These are phyloP conservation scores for Anthophora plumipes DNA, from an alignment of 2,888 invertebrate genomes.

Conservation along the genomic window DNA sequence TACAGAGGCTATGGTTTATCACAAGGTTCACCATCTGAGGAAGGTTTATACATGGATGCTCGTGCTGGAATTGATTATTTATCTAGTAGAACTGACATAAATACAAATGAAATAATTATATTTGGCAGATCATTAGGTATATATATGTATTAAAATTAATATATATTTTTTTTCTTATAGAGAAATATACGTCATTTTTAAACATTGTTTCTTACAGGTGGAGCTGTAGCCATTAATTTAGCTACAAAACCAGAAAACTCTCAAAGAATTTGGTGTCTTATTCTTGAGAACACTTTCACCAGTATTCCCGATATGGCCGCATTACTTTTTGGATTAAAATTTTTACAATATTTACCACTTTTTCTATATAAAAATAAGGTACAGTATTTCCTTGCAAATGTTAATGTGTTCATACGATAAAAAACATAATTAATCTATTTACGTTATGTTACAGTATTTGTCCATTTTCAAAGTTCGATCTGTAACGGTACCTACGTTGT, in stretches of 20 bases:
- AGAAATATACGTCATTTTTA: not conserved
- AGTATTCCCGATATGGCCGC: constrained; percentile 97
- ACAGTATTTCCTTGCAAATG: constrained; percentile 6
- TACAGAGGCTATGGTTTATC: constrained; percentile 98
- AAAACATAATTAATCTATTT: not conserved
- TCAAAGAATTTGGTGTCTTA: constrained; percentile 92
- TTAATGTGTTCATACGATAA: constrained; percentile 4
- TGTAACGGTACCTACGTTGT: constrained; percentile 91
- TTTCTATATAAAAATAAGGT: constrained; percentile 97
- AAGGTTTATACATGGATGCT: constrained; percentile 94
- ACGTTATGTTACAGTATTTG: constrained; percentile 88
- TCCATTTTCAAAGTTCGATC: constrained; percentile 91
- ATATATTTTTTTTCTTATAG: not conserved
- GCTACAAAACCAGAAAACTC: constrained; percentile 91
- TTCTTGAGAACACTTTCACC: constrained; percentile 98
- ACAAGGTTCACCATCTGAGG: constrained; percentile 94
- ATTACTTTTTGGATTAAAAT: constrained; percentile 90
- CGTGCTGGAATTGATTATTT: constrained; percentile 94
- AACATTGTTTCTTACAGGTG: constrained; percentile 87
- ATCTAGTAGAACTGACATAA: constrained; percentile 92
- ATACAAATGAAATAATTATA: constrained; percentile 93
- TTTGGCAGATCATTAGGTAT: constrained; percentile 95
- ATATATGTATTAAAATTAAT: constrained; percentile 37
- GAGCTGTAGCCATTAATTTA: constrained; percentile 96
- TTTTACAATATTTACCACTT: constrained; percentile 91